Evolutionary conservation across 2,888 invertebrate species (phyloP), one percentile per base, ranked within the genome.

Genomic region (Agapostemon virescens): DNA sequence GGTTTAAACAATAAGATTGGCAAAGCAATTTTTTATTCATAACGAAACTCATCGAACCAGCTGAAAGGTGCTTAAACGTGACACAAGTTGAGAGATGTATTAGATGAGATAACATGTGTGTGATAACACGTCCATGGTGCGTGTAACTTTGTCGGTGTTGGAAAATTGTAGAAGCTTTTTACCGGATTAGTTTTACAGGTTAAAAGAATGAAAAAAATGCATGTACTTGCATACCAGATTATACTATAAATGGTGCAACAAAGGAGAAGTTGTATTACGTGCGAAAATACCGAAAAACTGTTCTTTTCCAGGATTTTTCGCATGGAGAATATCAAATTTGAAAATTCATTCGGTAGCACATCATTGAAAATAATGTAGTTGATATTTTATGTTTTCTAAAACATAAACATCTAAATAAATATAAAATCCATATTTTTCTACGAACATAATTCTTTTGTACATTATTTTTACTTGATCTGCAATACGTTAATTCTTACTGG

Each of bases 151-250:
- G 20, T 9, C 33, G 20, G 33, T 33, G 58, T 20, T 33, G 9
- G 33, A 7, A 20, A 61, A 61, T 61, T 61, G 58, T 61, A 11
- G 20, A 61, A 20, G 58, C 55, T 61, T 61, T 61, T 33, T 61
- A 33, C 58, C 7, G 11, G 30, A 61, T 61, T 61, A 61, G 58
- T 61, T 33, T 61, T 33, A 33, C 30, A 9, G 9, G 33, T 33
- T 61, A 61, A 33, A 9, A 3, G 17, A 30, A 58, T 58, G 58
- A 33, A 30, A 17, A 30, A 26, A 30, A 17, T 17, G 20, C 20
- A 1, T 58, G 17, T 30, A 17, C 17, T 30, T 58, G 15, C 15
- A 0, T 17, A 20, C 1, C 2, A 20, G 20, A 9, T 58, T 58
- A 58, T 58, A 30, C 1, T 33, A 33, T 30, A 58, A 30, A 26